Base-by-base conservation (phyloP, 1,140 invertebrate species). In the Orussus abietinus region DNA sequence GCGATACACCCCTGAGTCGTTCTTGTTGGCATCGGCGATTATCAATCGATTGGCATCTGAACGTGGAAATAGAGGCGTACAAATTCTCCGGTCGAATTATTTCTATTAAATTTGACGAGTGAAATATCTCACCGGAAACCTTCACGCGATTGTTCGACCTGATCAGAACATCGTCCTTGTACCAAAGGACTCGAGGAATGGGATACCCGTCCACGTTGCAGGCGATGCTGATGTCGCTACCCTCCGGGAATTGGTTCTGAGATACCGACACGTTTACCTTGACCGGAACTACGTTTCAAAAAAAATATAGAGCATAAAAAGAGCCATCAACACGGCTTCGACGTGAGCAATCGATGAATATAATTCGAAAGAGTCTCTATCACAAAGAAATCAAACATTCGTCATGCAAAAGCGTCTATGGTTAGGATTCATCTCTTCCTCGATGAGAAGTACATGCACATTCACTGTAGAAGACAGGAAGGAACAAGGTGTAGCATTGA, bases 191-290 rank as follows among this genome's bases (percentile, higher is more conserved):
- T 40, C 74, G 67, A 3, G 88, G 87, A 22, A 72, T 65, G 1
- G 89, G 88, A 67, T 84, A 84, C 3, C 90, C 89, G 34, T 84
- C 79, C 7, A 87, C 85, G 5, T 78, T 75, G 64, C 89, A 93
- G n/a, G 74, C 74, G 28, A 92, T 75, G 25, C 64, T 76, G 31
- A 93, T 75, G 42, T 84, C 80, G 28, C 78, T 76, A 30, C 84
- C 86, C 31, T 77, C 74, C 2, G 76, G 69, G 59, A 79, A 85
- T 31, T 65, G 74, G 19, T 68, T 75, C 10, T 78, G 73, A 36
- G 72, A 54, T 29, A 75, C 51, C 1, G 75, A 74, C 26, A 86
- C 70, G 44, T 79, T 81, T 6, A 79, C 77, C 35, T 64, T 68
- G 3, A 84, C 77, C 35, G 80, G 81, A 13, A 81, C 83, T 84